Base-by-base conservation (phyloP, 2,113 vertebrate species). In the Aspidoscelis tigris region DNA sequence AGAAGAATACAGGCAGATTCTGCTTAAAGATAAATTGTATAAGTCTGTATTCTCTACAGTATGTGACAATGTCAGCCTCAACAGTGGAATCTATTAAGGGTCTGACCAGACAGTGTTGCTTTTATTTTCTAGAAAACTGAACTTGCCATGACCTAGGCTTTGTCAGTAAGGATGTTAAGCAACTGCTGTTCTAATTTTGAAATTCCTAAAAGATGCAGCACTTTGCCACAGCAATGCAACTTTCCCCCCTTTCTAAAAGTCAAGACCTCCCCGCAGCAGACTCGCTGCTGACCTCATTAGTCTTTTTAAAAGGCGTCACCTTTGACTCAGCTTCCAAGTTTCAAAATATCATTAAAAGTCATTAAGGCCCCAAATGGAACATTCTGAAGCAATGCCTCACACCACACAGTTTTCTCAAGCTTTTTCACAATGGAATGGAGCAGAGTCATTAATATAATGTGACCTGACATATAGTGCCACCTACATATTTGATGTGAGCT, bases 291-390 rank as follows among this genome's bases (percentile, higher is more conserved):
- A 22, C 87, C 77, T 86, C 74, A 86, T 89, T 90, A 88, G 43
- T 87, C 84, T 92, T 91, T 0, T 39, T 68, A 58, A 85, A 26
- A 79, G 44, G 33, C 21, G 88, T 85, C 71, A 82, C 71, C 84
- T 90, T 90, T 86, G 80, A 82, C 87, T 84, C 68, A 33, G 41
- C 26, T 89, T 55, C 50, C 43, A 5, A 87, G 88, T 89, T 90
- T 90, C 78, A 86, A 64, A 39, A 65, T 55, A 80, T 44, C 78
- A 84, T 90, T 89, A 86, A 85, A 90, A 89, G 80, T 81, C 83
- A 80, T 92, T 92, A 87, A 47, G 84, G 33, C 77, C 9, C 18
- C 76, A 84, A 24, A 87, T 4, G 33, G 72, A 64, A 76, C 24
- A 55, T 24, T 72, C 33, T 81, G 81, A 89, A 81, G 33, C 75